Percentiles rank a stretch among this genome's conserved stretches.
Evolutionary conservation across 2,888 invertebrate genomes (phyloP).

Genomic region (Dorcus hopei): DNA sequence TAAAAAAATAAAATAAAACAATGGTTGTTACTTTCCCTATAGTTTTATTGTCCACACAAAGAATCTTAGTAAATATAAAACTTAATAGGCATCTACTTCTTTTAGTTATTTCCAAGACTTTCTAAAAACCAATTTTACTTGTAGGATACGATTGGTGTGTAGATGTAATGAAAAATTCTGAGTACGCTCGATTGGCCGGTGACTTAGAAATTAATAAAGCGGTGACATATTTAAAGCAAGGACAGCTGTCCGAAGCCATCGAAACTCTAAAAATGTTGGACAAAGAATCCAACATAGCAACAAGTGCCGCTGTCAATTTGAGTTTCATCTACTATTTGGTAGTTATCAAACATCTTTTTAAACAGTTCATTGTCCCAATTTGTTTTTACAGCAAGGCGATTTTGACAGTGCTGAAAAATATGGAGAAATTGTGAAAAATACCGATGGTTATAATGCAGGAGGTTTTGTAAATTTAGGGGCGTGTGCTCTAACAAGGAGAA

Average conservation of each 20-base stretch:
- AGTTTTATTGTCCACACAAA: not conserved
- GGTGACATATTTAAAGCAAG: slow-evolving; percentile 77
- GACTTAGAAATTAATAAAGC: slow-evolving; percentile 91
- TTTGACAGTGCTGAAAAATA: slow-evolving; percentile 73
- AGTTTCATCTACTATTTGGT: slow-evolving; percentile 81
- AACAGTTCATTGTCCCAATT: slow-evolving; percentile 3
- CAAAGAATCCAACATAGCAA: slow-evolving; percentile 79
- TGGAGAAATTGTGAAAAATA: slow-evolving; percentile 69
- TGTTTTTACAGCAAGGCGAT: slow-evolving; percentile 67
- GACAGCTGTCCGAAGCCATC: slow-evolving; percentile 75
- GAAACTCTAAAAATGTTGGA: slow-evolving; percentile 83
- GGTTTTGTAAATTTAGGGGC: slow-evolving; percentile 85
- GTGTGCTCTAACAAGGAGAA: slow-evolving; percentile 67
- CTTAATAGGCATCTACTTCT: not conserved
- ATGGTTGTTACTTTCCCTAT: no score
- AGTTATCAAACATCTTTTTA: slow-evolving; percentile 21
- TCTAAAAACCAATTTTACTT: slow-evolving; percentile 11
- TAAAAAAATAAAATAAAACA: not conserved
- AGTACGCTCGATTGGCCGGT: slow-evolving; percentile 75
- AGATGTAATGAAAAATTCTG: slow-evolving; percentile 88
- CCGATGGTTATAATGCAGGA: slow-evolving; percentile 75
- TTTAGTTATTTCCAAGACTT: not conserved
- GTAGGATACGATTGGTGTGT: slow-evolving; percentile 80
- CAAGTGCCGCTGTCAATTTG: slow-evolving; percentile 81
- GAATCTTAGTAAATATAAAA: not conserved